Percentiles rank a stretch among this genome's conserved stretches.
Evolutionary conservation across 2,113 vertebrate species (phyloP).

Genomic region (Capricornis sumatraensis): DNA sequence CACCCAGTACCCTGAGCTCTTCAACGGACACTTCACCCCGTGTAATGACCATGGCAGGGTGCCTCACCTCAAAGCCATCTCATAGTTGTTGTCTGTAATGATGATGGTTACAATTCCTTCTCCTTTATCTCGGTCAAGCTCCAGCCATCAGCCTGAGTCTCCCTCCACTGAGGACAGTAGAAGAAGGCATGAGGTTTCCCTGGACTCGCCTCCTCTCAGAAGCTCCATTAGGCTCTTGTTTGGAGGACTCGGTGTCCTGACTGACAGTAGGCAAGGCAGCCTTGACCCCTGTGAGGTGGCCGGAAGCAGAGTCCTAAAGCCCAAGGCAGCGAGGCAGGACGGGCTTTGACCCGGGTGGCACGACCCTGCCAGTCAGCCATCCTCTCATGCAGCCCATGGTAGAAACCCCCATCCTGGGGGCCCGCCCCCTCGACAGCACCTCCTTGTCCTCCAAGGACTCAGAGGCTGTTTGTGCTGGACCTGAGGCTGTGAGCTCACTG

Average conservation of each 20-base stretch:
- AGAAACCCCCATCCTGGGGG: constrained; percentile 51
- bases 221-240: background rate
- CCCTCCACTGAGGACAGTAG: background rate
- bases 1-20: background rate
- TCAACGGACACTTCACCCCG: background rate
- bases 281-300: background rate
- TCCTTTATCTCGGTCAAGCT: background rate
- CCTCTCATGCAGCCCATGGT: background rate
- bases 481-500: background rate
- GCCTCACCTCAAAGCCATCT: background rate
- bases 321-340: background rate
- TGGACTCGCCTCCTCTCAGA: background rate
- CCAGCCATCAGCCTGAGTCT: background rate
- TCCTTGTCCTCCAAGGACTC: constrained; percentile 1
- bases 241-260: background rate
- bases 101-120: background rate
- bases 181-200: background rate
- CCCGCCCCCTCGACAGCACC: constrained; percentile 13
- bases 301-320: background rate
- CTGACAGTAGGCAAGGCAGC: background rate
- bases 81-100: background rate
- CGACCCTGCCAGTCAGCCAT: background rate
- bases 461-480: background rate
- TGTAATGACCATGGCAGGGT: no score
- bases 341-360: background rate